phyloP scores from a whole-genome alignment of 2,113 vertebrate genomes.

The Crypturellus undulatus region DNA sequence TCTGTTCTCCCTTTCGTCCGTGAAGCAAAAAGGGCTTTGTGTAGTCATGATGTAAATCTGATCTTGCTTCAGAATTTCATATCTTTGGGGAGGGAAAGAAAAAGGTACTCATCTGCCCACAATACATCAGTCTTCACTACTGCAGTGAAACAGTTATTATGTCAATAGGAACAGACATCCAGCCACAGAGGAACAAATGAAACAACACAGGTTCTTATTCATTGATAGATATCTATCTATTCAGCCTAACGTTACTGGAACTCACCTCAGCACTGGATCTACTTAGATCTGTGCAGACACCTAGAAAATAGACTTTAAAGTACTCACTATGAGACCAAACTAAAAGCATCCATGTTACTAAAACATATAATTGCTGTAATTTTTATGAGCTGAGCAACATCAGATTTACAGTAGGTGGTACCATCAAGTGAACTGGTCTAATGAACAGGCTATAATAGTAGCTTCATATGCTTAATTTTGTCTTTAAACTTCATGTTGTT shows the following conservation, averaged over 20 bases:
- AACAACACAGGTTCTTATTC: neutral
- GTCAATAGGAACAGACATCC: neutral
- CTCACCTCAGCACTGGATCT: neutral
- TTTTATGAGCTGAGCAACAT: neutral
- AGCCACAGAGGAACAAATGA: neutral
- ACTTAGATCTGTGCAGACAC: neutral
- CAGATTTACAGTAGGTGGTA: neutral
- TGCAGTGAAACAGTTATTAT: neutral
- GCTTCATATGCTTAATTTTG: neutral
- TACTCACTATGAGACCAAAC: neutral
- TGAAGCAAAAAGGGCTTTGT: neutral
- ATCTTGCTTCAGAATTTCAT: neutral
- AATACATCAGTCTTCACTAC: neutral
- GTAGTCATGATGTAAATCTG: neutral
- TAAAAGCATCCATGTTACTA: neutral
- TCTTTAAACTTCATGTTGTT: neutral
- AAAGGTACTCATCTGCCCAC: neutral
- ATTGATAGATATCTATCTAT: neutral
- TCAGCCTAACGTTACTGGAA: neutral
- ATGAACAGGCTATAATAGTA: neutral
- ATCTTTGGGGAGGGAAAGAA: neutral
- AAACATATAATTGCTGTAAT: neutral
- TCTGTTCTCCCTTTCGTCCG: neutral
- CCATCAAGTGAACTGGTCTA: neutral
- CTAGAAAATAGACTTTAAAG: neutral